Evolutionary conservation across 1,140 invertebrate genomes (phyloP).

Genomic region (Augochlora pura): DNA sequence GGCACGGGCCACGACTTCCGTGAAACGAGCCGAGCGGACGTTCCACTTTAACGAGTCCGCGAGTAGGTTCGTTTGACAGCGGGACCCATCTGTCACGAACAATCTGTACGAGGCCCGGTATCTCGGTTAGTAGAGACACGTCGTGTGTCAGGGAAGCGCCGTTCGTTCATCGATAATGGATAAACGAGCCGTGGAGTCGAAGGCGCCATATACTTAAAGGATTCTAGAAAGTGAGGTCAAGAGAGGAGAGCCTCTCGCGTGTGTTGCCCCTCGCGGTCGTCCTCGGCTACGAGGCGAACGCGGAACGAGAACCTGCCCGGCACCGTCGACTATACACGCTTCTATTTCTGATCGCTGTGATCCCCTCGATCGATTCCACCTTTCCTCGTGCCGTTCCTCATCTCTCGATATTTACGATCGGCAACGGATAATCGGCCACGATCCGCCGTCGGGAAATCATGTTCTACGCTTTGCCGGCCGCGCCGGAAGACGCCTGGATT

Average conservation of each 20-base stretch:
- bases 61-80: slow-evolving; percentile 31
- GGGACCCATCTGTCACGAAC: slow-evolving; percentile 40
- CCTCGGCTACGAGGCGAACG: slow-evolving; percentile 19
- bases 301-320: slow-evolving; percentile 33
- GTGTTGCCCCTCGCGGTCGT: slow-evolving; percentile 15
- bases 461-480: no score
- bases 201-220: slow-evolving; percentile 51
- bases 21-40: not conserved
- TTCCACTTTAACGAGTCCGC: slow-evolving; percentile 13
- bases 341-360: slow-evolving; percentile 26
- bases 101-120: slow-evolving; percentile 30
- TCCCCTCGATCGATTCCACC: slow-evolving; percentile 12
- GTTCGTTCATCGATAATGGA: slow-evolving; percentile 49
- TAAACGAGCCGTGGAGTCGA: slow-evolving; percentile 47
- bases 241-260: slow-evolving; percentile 53
- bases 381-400: slow-evolving; percentile 19
- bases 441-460: no score
- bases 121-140: slow-evolving; percentile 50
- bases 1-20: slow-evolving; percentile 3
- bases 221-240: slow-evolving; percentile 69
- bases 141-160: slow-evolving; percentile 25
- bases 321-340: not conserved
- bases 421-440: not conserved
- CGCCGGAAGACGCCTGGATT: no score
- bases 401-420: slow-evolving; percentile 14